Evolutionary conservation across 2,113 vertebrate species (phyloP), one percentile per base, ranked within the genome.

Genomic region (Epinephelus lanceolatus): DNA sequence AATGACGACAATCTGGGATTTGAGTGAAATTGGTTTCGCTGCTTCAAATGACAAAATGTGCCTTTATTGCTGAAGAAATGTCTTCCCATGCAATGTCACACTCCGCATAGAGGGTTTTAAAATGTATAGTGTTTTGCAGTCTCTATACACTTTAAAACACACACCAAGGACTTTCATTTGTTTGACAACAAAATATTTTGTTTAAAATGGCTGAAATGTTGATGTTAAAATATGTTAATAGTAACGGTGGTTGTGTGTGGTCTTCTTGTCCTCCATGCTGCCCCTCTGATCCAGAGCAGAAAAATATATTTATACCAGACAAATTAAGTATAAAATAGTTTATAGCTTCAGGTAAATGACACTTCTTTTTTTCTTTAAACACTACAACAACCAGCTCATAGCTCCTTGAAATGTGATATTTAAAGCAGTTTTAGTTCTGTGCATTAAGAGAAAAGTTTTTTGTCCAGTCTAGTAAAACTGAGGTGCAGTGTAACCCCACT

Each of bases 401-500:
- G 23, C 21, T 2, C n/a, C 0, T 15, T 40, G 2, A 27, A 18
- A 71, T 65, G 8, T 67, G 21, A 61, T 6, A 21, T 63, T 73
- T 72, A n/a, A 52, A 49, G 7, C 42, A 2, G n/a, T 70, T 51
- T 74, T 61, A 42, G 27, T 52, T 69, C 49, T 14, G 8, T 73
- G 15, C 23, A 49, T 74, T 2, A 53, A 71, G 3, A 59, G 40
- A 21, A 11, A 21, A 65, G 19, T 72, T 70, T 19, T 77, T 72
- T 66, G 9, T 9, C 62, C 18, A 3, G 11, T 79, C 21, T 77
- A 30, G 19, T 56, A 51, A 55, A 76, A 27, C 15, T 47, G 55
- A 55, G 15, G 14, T 71, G 9, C 60, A 21, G 6, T 6, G 15
- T 63, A 52, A 15, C 10, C 7, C 81, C 85, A 80, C 75, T 27